phyloP scores from a whole-genome alignment of 2,113 vertebrate species.

The Accipiter cooperii region DNA sequence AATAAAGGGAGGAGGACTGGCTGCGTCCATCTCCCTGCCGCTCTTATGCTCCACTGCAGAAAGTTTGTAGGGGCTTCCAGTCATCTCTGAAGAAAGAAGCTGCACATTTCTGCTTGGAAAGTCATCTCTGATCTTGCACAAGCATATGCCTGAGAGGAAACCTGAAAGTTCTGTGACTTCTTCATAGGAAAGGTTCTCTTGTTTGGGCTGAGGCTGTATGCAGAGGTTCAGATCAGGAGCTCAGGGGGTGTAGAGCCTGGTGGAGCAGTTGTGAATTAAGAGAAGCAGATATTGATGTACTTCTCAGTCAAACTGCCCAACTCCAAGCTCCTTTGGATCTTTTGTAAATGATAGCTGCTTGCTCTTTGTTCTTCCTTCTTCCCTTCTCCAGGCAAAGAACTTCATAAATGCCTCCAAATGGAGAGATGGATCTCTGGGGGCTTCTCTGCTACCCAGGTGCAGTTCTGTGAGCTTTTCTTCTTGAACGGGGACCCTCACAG shows the following conservation, averaged over 20 bases:
- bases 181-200: background rate
- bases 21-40: fast-evolving
- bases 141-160: background rate
- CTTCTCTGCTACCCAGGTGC: background rate
- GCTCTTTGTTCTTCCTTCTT: background rate
- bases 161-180: background rate
- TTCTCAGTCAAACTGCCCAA: background rate
- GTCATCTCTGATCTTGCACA: background rate
- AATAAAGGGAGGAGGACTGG: background rate
- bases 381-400: background rate
- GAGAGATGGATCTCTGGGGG: background rate
- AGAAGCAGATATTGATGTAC: fast-evolving
- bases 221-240: background rate
- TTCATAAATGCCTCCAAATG: background rate
- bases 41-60: background rate
- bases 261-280: background rate
- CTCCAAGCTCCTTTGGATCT: background rate
- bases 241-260: background rate
- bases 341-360: background rate
- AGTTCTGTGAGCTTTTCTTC: background rate
- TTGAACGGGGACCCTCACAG: background rate
- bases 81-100: background rate
- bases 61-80: background rate
- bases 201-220: background rate
- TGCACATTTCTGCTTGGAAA: background rate